phyloP scores from a whole-genome alignment of 1,140 invertebrate genomes.

The Helicoverpa armigera region DNA sequence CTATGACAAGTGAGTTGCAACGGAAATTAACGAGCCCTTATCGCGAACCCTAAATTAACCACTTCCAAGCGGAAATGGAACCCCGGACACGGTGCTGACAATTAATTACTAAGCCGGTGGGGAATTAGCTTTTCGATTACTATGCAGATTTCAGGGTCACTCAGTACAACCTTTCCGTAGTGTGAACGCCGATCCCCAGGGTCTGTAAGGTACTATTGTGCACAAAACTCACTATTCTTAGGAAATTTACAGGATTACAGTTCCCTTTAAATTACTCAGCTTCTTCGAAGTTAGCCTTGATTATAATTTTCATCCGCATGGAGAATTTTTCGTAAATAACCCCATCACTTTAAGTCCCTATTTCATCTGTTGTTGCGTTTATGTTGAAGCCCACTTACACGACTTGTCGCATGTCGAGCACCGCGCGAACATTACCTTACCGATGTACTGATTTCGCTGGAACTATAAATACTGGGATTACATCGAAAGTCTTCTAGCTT shows the following conservation, averaged over 20 bases:
- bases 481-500: conserved; percentile 4
- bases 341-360: not conserved
- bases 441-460: not conserved
- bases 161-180: not conserved
- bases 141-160: conserved; percentile 37
- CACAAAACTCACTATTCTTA: no score
- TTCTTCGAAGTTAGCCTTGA: no score
- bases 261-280: no score
- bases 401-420: not conserved
- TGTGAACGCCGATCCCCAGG: no score
- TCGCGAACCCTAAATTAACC: conserved; percentile 67
- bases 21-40: conserved; percentile 73
- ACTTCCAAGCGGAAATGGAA: conserved; percentile 66
- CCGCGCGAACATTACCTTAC: not conserved
- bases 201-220: no score
- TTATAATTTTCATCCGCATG: no score
- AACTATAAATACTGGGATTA: conserved; percentile 32
- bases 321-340: no score
- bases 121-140: conserved; percentile 38
- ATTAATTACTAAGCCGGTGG: conserved; percentile 60
- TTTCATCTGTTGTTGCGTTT: not conserved
- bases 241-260: no score
- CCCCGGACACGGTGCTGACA: conserved; percentile 57
- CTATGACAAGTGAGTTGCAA: conserved; percentile 63
- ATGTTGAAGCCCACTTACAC: not conserved